A percentile compares a stretch with the other conserved stretches of the same genome.
Conservation (phyloP, 2,113 vertebrate species). For the Tupaia tana region DNA sequence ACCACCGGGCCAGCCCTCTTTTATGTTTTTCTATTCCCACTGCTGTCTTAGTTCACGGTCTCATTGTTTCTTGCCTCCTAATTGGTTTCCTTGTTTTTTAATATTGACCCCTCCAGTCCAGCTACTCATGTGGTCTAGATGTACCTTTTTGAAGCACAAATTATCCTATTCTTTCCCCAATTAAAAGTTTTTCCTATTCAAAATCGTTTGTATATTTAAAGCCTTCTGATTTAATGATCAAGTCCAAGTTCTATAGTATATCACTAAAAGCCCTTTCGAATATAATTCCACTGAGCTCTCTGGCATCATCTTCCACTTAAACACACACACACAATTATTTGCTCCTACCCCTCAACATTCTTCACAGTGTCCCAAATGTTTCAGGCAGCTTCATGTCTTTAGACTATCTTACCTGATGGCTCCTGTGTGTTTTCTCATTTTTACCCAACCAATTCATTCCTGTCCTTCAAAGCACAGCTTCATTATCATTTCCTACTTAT, state of each 20-base stretch:
- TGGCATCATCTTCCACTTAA: background rate
- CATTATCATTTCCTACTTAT: background rate
- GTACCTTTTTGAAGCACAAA: background rate
- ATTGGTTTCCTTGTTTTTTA: background rate
- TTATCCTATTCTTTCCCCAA: background rate
- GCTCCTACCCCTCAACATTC: background rate
- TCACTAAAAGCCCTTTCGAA: background rate
- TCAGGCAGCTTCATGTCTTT: background rate
- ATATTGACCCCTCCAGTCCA: background rate
- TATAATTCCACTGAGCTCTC: background rate
- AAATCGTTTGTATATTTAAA: background rate
- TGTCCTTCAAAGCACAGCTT: background rate
- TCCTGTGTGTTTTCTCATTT: background rate
- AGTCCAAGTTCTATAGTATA: background rate
- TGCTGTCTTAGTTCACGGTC: background rate
- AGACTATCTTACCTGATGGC: background rate
- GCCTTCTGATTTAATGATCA: background rate
- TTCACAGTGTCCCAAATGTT: background rate
- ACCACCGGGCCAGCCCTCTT: background rate
- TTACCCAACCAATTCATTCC: background rate
- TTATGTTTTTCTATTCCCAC: background rate
- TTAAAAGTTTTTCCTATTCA: background rate
- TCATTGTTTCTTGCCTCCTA: background rate
- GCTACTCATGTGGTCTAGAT: background rate
- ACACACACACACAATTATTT: background rate